Evolutionary conservation across 2,888 invertebrate genomes (phyloP).

Genomic region (Allacma fusca): DNA sequence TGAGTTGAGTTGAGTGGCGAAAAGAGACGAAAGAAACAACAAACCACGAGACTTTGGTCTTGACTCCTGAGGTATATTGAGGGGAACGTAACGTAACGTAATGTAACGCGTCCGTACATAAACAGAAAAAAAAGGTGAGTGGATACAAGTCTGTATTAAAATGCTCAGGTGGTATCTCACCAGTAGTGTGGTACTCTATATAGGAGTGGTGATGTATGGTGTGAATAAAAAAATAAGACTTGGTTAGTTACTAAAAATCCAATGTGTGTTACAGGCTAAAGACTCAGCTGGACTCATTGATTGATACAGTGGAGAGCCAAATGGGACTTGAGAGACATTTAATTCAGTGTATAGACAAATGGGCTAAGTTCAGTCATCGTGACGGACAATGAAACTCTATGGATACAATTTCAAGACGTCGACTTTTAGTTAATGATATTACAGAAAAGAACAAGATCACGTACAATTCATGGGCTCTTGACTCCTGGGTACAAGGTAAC

Average conservation of each 20-base stretch:
- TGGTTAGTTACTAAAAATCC: no score
- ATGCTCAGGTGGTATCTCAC: no score
- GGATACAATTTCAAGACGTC: not conserved
- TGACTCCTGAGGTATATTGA: not conserved
- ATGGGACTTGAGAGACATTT: constrained; percentile 25
- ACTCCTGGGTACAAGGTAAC: not conserved
- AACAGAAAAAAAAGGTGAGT: constrained; percentile 9
- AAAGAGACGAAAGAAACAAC: not conserved
- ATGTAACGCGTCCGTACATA: not conserved
- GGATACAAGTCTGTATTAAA: not conserved
- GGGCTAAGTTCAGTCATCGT: constrained; percentile 35
- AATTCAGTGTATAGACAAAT: constrained; percentile 35
- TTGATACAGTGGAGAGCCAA: constrained; percentile 15
- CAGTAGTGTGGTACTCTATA: not conserved
- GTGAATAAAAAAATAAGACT: no score
- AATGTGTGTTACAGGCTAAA: not conserved
- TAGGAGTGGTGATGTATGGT: no score
- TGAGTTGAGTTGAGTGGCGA: no score
- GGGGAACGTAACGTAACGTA: not conserved
- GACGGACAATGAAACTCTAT: constrained; percentile 21
- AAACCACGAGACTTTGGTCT: constrained; percentile 1
- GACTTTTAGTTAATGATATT: not conserved
- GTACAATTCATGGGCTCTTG: constrained; percentile 11
- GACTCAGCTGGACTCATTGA: not conserved
- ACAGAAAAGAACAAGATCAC: constrained; percentile 16